Base-by-base conservation (phyloP, 2,113 vertebrate genomes). In the Psilopogon haemacephalus region DNA sequence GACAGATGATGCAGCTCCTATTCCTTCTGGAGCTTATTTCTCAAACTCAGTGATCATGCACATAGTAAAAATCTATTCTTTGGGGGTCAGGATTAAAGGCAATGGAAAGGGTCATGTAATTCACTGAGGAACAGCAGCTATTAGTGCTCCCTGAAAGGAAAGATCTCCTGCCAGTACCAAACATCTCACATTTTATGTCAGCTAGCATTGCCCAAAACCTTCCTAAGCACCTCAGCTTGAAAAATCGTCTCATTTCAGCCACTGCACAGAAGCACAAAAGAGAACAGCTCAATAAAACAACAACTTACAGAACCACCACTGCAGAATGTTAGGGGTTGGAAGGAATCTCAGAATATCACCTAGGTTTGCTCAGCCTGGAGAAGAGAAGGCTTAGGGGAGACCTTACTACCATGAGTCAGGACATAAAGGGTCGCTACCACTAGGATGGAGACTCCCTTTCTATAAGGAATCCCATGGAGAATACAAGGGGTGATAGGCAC, bases 51-150 rank as follows among this genome's bases (percentile, higher is more conserved):
- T 80, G 95, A 95, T 93, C 55, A 92, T 70, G 62, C 35, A 94
- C 82, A 92, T 88, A 23, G 80, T 76, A 85, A 94, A 63, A 92
- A 72, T 76, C 46, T 88, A 50, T 86, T 89, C 11, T 94, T 94
- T 90, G 64, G 89, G 74, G 79, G 38, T 50, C 92, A 95, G 42
- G 46, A 83, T 86, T 88, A 93, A 35, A 95, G 38, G 28, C 23
- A 87, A 24, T 14, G 30, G 58, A 72, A 96, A 92, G 71, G 40
- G 76, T 35, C 72, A n/a, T 46, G 33, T 7, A 92, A 88, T 75
- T 95, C 86, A 77, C 59, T 67, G 81, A 91, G 37, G 75, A 63
- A 96, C 94, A 89, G 79, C n/a, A 94, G 82, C 60, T 89, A 90
- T 86, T 90, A 83, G 52, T 60, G 38, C n/a, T 95, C 75, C 67